Conservation (phyloP, 2,797 vertebrate species). For the Protosalanx chinensis region DNA sequence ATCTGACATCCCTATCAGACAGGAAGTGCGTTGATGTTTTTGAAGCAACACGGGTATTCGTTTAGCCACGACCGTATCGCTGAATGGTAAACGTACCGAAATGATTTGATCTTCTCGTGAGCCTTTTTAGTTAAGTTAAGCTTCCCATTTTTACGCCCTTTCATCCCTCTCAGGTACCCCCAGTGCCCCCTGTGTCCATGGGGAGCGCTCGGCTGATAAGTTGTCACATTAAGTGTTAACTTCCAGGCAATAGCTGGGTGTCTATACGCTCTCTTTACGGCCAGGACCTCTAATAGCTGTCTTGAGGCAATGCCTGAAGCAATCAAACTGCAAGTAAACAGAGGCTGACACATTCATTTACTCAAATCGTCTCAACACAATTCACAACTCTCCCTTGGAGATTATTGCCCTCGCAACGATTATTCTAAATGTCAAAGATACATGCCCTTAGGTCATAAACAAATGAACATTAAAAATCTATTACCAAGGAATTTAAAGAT, state of each 20-base stretch:
- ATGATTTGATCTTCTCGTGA: background rate
- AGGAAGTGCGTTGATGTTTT: background rate
- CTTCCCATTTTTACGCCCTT: conserved; percentile 12
- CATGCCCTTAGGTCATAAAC: conserved; percentile 88
- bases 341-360: conserved; percentile 99
- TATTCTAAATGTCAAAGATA: conserved; percentile 99
- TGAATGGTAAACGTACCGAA: background rate
- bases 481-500: conserved; percentile 89
- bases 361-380: conserved; percentile 97
- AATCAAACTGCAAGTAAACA: conserved; percentile 97
- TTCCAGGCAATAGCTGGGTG: conserved; percentile 88
- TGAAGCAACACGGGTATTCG: background rate
- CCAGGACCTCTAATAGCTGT: conserved; percentile 93
- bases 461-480: conserved; percentile 99
- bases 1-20: conserved; percentile 56
- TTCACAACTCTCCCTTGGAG: conserved; percentile 96
- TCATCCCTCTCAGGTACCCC: conserved; percentile 29
- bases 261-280: conserved; percentile 84
- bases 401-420: conserved; percentile 99
- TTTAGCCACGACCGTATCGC: background rate
- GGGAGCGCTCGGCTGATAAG: conserved; percentile 92
- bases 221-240: conserved; percentile 97
- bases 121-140: background rate
- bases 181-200: conserved; percentile 65
- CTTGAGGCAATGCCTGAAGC: conserved; percentile 89